Base-by-base conservation (phyloP, 2,113 vertebrate species). In the Ciconia stormi region DNA sequence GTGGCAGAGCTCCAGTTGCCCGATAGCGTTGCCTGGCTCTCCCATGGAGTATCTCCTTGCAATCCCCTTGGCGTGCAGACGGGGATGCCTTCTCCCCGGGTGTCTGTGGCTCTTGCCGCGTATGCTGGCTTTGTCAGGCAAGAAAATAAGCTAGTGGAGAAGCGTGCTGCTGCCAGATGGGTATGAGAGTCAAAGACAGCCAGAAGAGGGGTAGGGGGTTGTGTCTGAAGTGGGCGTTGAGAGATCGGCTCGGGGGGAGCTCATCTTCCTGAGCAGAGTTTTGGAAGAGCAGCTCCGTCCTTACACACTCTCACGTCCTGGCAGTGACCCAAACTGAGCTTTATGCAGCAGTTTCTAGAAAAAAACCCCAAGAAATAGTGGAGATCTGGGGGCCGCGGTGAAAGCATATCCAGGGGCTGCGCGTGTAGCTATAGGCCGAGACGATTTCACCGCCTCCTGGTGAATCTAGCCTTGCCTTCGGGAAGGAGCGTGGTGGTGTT, bases 251-350 rank as follows among this genome's bases (percentile, higher is more conserved):
- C 7, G 0, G 27, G 58, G 74, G 74, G 89, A 77, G 83, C 88
- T 95, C 87, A 70, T 96, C 85, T 86, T 88, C 71, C 71, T 11
- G 11, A 83, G 84, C 38, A 0, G n/a, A 42, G 73, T 49, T 95
- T 82, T 55, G 76, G 83, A 86, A 62, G 84, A 89, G 81, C 83
- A 11, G 91, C 80, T 38, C 73, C 10, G 5, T 94, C 83, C 80
- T 76, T 87, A 0, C 10, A 10, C 65, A 2, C 61, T 87, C 87
- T 36, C n/a, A 2, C 9, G 2, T 71, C 72, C 86, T 95, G 96
- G 94, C 97, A 90, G 56, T 5, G 5, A 36, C 63, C 96, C 93
- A 97, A 85, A n/a, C 12, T 16, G 40, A 92, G 82, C 91, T 96
- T 80, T 19, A 17, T 46, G 85, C 74, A 95, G 90, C n/a, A 70